phyloP scores from a whole-genome alignment of 2,888 invertebrate species.

The Ganaspis brasiliensis region DNA sequence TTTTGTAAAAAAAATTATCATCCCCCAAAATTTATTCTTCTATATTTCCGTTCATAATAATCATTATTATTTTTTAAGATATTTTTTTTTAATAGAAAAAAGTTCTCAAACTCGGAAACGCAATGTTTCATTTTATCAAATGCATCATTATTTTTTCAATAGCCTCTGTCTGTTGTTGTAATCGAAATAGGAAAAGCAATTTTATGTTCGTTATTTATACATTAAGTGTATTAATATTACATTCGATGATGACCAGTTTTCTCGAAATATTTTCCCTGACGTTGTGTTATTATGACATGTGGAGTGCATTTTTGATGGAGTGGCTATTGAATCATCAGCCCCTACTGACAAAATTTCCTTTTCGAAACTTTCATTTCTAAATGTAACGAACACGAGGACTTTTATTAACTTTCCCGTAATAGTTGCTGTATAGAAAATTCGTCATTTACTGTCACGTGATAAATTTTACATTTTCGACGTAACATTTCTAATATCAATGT shows the following conservation, averaged over 20 bases:
- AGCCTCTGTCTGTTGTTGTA: too few species aligned
- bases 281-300: neutral
- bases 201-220: neutral
- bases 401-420: neutral
- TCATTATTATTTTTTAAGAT: too few species aligned
- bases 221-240: neutral
- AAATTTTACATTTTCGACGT: neutral
- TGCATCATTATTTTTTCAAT: too few species aligned
- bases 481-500: too few species aligned
- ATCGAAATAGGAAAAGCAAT: too few species aligned
- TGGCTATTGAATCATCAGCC: neutral
- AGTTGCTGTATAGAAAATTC: slow-evolving; percentile 11
- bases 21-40: too few species aligned
- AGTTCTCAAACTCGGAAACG: too few species aligned
- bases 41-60: too few species aligned
- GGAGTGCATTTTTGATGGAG: slow-evolving; percentile 19
- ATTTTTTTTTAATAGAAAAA: too few species aligned
- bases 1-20: too few species aligned
- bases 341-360: slow-evolving; percentile 14
- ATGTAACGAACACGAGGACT: slow-evolving; percentile 9
- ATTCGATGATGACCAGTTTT: neutral
- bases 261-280: neutral
- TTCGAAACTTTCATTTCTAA: neutral
- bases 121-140: too few species aligned
- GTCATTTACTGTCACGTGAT: slow-evolving; percentile 19